Evolutionary conservation across 2,888 invertebrate species (phyloP).

Genomic region (Melanchra persicariae): DNA sequence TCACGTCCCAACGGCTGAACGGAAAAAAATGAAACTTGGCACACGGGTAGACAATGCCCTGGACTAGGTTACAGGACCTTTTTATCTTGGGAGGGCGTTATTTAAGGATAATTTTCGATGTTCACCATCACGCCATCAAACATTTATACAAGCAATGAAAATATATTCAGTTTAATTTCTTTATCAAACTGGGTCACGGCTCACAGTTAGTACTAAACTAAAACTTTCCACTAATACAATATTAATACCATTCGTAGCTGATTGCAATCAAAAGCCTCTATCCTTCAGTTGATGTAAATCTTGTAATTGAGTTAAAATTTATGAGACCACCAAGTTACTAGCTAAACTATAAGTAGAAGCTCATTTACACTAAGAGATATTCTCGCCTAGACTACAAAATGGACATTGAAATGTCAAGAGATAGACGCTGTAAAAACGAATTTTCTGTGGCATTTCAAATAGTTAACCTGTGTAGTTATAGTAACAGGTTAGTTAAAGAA

Average conservation of each 20-base stretch:
- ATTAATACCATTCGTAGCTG: slow-evolving; percentile 29
- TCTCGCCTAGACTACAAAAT: too few relatives aligned
- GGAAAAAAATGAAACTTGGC: too few relatives aligned
- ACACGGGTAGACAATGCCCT: background rate
- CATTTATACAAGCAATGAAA: too few relatives aligned
- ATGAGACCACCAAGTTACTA: slow-evolving; percentile 47
- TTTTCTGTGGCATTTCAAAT: too few relatives aligned
- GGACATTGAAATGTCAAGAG: too few relatives aligned
- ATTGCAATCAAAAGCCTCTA: slow-evolving; percentile 37
- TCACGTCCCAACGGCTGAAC: background rate
- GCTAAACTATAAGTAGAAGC: background rate
- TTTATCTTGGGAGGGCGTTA: background rate
- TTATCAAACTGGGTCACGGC: background rate
- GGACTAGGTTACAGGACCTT: background rate
- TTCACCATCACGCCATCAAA: too few relatives aligned
- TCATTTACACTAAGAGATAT: too few relatives aligned
- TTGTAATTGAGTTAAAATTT: slow-evolving; percentile 60
- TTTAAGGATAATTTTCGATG: background rate
- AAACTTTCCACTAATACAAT: slow-evolving; percentile 16
- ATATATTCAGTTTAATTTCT: too few relatives aligned
- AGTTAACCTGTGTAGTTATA: too few relatives aligned
- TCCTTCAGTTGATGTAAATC: slow-evolving; percentile 30
- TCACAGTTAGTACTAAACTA: background rate
- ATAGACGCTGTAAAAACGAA: too few relatives aligned
- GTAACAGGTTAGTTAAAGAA: too few relatives aligned